A percentile compares a stretch with the other conserved stretches of the same genome.
phyloP scores from a whole-genome alignment of 2,888 invertebrate species.

The Dermolepida albohirtum region DNA sequence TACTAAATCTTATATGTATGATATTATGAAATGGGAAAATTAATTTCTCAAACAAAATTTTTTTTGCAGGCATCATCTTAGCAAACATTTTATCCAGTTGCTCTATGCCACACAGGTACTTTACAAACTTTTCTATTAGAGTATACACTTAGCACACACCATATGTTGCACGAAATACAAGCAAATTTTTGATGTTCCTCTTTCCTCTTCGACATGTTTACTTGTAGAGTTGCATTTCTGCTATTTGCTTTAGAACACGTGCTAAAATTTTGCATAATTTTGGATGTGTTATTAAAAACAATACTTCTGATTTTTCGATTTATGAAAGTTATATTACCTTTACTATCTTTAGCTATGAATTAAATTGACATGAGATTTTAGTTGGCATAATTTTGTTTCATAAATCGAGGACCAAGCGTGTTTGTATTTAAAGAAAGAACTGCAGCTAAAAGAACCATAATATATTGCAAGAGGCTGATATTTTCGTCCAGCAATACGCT shows the following conservation, averaged over 20 bases:
- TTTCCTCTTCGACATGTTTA: neutral
- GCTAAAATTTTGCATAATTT: neutral
- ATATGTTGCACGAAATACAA: neutral
- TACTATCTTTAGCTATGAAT: too few relatives aligned
- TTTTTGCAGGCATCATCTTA: constrained; percentile 22
- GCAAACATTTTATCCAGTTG: neutral
- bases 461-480: too few relatives aligned
- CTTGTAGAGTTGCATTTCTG: neutral
- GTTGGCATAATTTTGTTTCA: too few relatives aligned
- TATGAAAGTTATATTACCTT: too few relatives aligned
- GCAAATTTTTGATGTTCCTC: constrained; percentile 8
- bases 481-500: too few relatives aligned
- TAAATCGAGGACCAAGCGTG: too few relatives aligned
- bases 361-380: too few relatives aligned
- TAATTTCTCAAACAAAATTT: constrained; percentile 4
- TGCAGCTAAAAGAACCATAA: too few relatives aligned
- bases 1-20: too few relatives aligned
- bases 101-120: constrained; percentile 47
- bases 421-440: too few relatives aligned
- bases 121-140: neutral
- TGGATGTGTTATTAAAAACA: too few relatives aligned
- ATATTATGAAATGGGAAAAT: neutral
- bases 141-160: neutral
- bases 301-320: too few relatives aligned
- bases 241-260: neutral